These are phyloP conservation scores for Metallyticus violacea DNA, from an alignment of 2,888 invertebrate species.

Conservation along the genomic window DNA sequence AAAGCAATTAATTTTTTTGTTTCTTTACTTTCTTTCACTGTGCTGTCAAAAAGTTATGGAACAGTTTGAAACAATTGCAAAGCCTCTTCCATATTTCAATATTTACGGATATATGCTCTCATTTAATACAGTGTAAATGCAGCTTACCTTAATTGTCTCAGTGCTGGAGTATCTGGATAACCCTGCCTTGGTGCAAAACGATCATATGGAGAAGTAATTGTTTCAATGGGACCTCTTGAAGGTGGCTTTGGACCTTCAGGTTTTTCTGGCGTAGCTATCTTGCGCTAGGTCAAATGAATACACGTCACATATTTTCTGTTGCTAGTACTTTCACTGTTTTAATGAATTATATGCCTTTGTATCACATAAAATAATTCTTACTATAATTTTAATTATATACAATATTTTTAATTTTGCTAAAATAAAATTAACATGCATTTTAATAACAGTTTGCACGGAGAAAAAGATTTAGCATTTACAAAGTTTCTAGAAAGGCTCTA, in stretches of 20 bases:
- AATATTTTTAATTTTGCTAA: not conserved
- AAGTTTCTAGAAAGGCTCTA: too few species aligned
- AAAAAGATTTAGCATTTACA: too few species aligned
- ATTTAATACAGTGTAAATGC: too few species aligned
- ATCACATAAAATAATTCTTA: too few species aligned
- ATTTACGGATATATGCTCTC: too few species aligned
- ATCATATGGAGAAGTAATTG: slow-evolving; percentile 72
- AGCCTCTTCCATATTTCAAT: too few species aligned
- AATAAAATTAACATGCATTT: too few species aligned
- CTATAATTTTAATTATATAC: not conserved
- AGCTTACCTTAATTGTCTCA: slow-evolving; percentile 68
- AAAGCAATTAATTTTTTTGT: too few species aligned
- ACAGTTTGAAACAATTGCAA: too few species aligned
- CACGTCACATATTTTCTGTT: too few species aligned
- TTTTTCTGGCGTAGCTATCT: slow-evolving; percentile 77
- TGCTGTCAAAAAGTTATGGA: not conserved
- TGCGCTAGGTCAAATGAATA: slow-evolving; percentile 47
- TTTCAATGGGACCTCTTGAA: slow-evolving; percentile 69
- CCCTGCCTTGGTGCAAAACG: slow-evolving; percentile 59
- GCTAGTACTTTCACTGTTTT: too few species aligned
- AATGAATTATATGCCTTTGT: not conserved
- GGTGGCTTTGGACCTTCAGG: slow-evolving; percentile 76
- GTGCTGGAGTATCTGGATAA: slow-evolving; percentile 89
- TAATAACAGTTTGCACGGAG: too few species aligned
- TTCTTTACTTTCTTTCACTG: not conserved